Conservation (phyloP, 1,140 invertebrate species). For the Trichoplusia ni region DNA sequence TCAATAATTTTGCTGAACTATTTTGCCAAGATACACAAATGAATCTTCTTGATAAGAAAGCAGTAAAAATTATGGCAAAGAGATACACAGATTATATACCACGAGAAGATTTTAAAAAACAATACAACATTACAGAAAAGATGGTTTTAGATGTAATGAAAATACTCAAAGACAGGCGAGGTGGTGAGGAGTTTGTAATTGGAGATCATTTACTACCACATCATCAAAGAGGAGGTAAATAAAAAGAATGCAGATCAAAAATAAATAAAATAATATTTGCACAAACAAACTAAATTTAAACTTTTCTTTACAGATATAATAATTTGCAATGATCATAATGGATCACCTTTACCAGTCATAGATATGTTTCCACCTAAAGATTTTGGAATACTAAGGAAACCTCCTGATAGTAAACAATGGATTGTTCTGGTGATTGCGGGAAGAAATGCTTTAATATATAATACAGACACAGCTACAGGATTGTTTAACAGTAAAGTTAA, state of each 20-base stretch:
- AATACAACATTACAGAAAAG: conserved; percentile 72
- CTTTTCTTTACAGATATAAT: conserved; percentile 80
- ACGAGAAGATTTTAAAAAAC: conserved; percentile 69
- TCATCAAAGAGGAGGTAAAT: conserved; percentile 77
- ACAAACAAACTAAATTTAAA: neutral
- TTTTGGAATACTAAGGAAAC: conserved; percentile 70
- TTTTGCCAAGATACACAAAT: conserved; percentile 81
- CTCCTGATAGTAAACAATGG: conserved; percentile 75
- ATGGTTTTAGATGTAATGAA: conserved; percentile 76
- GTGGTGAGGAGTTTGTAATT: conserved; percentile 66
- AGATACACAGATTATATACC: conserved; percentile 79
- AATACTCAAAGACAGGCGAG: conserved; percentile 59
- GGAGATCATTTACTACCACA: conserved; percentile 82
- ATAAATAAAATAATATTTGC: no score
- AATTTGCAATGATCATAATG: conserved; percentile 76
- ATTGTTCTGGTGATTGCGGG: conserved; percentile 76
- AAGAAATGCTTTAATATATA: conserved; percentile 69
- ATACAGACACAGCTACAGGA: conserved; percentile 65
- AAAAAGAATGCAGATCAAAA: neutral
- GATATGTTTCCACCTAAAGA: conserved; percentile 60
- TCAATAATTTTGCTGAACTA: conserved; percentile 82
- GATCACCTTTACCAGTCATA: conserved; percentile 62
- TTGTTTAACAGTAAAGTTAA: conserved; percentile 77
- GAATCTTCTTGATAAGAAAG: conserved; percentile 71
- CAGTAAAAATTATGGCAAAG: conserved; percentile 71